Percentiles rank a stretch among this genome's conserved stretches.
Evolutionary conservation across 2,888 invertebrate species (phyloP).

Genomic region (Yponomeuta malinellus): DNA sequence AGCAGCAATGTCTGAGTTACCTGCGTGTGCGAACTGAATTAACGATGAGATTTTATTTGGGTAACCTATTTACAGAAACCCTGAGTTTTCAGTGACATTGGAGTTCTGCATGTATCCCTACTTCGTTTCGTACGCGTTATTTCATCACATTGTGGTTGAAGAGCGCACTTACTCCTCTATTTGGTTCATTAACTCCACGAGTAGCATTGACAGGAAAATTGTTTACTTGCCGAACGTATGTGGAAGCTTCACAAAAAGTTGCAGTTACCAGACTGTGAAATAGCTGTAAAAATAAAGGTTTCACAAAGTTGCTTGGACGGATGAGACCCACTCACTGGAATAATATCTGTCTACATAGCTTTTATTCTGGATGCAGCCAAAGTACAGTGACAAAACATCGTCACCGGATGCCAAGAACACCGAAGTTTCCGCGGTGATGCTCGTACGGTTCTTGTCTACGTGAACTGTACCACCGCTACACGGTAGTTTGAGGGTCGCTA

Average conservation of each 20-base stretch:
- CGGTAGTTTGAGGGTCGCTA: slow-evolving; percentile 4
- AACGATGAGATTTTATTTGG: slow-evolving; percentile 11
- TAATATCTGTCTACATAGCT: slow-evolving; percentile 37
- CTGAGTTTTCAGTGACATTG: not conserved
- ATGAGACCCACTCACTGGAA: slow-evolving; percentile 53
- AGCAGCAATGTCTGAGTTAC: slow-evolving; percentile 14
- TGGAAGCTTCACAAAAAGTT: not conserved
- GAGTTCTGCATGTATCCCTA: not conserved
- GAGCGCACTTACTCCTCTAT: slow-evolving; percentile 5
- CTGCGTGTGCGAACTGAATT: slow-evolving; percentile 3
- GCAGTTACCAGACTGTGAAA: slow-evolving; percentile 9
- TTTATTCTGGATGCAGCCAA: not conserved
- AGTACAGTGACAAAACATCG: not conserved
- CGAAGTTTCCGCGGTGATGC: not conserved
- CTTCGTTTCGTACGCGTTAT: not conserved
- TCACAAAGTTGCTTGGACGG: slow-evolving; percentile 29
- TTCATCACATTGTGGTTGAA: not conserved
- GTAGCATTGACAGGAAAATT: slow-evolving; percentile 2
- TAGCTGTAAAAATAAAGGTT: not conserved
- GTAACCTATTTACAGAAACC: slow-evolving; percentile 6
- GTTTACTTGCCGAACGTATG: not conserved
- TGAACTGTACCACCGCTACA: slow-evolving; percentile 3
- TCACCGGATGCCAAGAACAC: not conserved
- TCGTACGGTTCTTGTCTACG: not conserved
- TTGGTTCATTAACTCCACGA: slow-evolving; percentile 2